Percentiles rank a stretch among this genome's conserved stretches.
phyloP scores from a whole-genome alignment of 2,113 vertebrate species.

The Ceyx melanurus region DNA sequence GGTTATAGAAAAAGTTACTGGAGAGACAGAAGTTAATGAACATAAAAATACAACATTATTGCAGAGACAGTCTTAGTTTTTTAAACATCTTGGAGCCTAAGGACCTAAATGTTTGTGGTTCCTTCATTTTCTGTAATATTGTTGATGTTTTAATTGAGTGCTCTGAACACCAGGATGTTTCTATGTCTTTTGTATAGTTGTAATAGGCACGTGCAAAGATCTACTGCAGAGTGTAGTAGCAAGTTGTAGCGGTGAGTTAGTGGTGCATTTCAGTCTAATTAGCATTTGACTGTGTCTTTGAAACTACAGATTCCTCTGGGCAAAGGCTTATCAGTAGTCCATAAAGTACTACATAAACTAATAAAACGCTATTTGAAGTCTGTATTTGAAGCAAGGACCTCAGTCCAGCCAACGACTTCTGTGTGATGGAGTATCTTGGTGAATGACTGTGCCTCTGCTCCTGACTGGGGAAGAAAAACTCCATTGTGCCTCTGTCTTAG shows the following conservation, averaged over 20 bases:
- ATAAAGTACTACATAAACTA: not conserved
- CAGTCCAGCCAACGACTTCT: not conserved
- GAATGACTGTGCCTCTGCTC: not conserved
- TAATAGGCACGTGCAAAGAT: not conserved
- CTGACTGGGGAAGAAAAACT: not conserved
- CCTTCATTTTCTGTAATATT: not conserved
- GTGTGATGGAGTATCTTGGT: not conserved
- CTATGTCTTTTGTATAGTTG: not conserved
- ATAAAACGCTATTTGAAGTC: not conserved
- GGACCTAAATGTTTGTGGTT: not conserved
- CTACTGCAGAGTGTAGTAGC: not conserved
- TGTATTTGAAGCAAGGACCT: not conserved
- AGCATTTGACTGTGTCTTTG: not conserved
- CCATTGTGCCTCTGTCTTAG: fast-evolving
- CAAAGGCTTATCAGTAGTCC: not conserved
- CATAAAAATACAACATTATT: not conserved
- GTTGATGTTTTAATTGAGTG: not conserved
- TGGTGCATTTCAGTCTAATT: not conserved
- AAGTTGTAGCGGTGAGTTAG: not conserved
- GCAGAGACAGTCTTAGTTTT: not conserved
- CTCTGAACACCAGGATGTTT: not conserved
- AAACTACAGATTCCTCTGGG: not conserved
- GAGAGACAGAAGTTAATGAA: constrained; percentile 6
- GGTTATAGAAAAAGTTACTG: not conserved
- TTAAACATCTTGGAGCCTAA: not conserved